phyloP scores from a whole-genome alignment of 1,140 invertebrate species.

The Maniola jurtina region DNA sequence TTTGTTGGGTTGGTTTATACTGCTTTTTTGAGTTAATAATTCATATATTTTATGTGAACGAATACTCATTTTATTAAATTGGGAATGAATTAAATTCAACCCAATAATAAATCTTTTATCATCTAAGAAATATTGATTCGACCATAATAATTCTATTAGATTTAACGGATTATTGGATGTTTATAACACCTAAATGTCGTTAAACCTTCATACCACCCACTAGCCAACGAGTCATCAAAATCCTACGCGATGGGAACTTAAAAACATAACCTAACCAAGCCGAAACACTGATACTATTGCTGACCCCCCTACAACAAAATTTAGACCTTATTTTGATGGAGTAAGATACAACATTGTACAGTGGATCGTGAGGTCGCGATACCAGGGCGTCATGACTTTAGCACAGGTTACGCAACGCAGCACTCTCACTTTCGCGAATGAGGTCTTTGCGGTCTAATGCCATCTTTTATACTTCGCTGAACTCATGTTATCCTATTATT shows the following conservation, averaged over 20 bases:
- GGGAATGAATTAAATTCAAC: not conserved
- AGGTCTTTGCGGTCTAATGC: slow-evolving; percentile 51
- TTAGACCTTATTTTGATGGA: not conserved
- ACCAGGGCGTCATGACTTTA: slow-evolving; percentile 56
- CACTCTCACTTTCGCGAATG: slow-evolving; percentile 65
- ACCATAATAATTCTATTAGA: not conserved
- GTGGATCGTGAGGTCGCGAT: slow-evolving; percentile 13
- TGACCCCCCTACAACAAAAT: not conserved
- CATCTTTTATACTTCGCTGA: slow-evolving; percentile 38
- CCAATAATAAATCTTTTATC: not conserved
- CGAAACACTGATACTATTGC: not conserved
- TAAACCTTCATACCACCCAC: slow-evolving; percentile 27
- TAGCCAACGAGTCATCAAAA: slow-evolving; percentile 25
- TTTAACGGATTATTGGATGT: slow-evolving; percentile 5
- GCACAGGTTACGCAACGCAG: slow-evolving; percentile 57
- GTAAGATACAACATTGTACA: slow-evolving; percentile 1
- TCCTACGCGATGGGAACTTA: slow-evolving; percentile 28
- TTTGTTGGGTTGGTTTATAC: too few relatives aligned
- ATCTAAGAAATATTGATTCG: slow-evolving; percentile 1
- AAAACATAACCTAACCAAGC: slow-evolving; percentile 19
- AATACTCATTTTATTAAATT: too few relatives aligned
- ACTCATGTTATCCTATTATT: slow-evolving; percentile 44
- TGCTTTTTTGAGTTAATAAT: too few relatives aligned
- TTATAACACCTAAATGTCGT: slow-evolving; percentile 16
- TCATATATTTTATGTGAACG: too few relatives aligned